These are phyloP conservation scores for Indicator indicator DNA, from an alignment of 2,113 vertebrate species.

Conservation along the genomic window DNA sequence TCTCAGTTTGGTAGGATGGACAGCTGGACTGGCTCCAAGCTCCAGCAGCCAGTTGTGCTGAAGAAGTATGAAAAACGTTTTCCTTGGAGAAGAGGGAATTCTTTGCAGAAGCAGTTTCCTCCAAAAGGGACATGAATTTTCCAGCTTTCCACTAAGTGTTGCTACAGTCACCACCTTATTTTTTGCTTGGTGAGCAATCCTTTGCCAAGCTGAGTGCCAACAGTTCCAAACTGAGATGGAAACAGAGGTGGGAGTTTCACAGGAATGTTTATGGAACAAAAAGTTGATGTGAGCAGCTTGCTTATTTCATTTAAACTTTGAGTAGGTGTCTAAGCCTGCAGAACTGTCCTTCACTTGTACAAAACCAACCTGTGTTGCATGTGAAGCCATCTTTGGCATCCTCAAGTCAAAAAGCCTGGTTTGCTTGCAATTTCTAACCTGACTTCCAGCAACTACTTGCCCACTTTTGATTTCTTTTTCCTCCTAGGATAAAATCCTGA, in stretches of 20 bases:
- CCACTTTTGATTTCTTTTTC: neutral
- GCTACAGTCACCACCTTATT: neutral
- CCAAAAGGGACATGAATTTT: neutral
- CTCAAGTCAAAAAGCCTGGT: neutral
- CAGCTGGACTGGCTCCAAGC: neutral
- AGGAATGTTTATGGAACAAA: neutral
- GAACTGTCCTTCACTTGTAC: neutral
- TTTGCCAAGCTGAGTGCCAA: neutral
- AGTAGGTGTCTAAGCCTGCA: neutral
- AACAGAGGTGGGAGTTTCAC: neutral
- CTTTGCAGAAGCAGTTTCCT: neutral
- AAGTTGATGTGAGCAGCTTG: neutral
- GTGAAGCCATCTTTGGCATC: neutral
- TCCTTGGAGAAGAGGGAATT: neutral
- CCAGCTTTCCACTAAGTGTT: neutral
- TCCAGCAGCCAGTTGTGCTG: neutral
- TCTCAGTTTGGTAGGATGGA: neutral
- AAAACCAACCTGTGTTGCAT: fast-evolving
- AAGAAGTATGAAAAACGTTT: neutral
- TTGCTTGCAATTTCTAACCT: neutral
- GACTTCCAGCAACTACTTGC: neutral
- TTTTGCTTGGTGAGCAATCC: neutral
- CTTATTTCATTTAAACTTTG: neutral
- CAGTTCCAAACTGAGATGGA: neutral
- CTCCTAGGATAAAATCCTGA: neutral